Percentiles rank a stretch among this genome's conserved stretches.
Evolutionary conservation across 2,888 invertebrate genomes (phyloP).

Genomic region (Pycnomerus fuliginosus): DNA sequence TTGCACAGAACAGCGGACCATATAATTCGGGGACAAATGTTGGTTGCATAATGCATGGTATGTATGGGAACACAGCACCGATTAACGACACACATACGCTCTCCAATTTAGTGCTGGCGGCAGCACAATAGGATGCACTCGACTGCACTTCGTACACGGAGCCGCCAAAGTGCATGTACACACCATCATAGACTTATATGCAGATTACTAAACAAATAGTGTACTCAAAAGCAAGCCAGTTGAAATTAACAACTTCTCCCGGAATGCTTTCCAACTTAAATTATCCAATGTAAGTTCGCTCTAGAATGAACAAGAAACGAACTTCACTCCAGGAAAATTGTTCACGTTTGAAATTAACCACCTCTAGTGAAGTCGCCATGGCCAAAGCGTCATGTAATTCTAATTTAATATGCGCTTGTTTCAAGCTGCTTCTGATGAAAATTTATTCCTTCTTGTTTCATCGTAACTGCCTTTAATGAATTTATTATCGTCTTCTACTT

Average conservation of each 20-base stretch:
- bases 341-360: conserved; percentile 17
- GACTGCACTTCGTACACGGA: conserved; percentile 13
- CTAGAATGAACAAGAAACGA: conserved; percentile 6
- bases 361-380: conserved; percentile 15
- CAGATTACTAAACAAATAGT: conserved; percentile 18
- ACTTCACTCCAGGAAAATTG: conserved; percentile 6
- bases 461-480: no score
- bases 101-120: conserved; percentile 16
- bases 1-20: conserved; percentile 17
- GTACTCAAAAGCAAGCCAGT: conserved; percentile 14
- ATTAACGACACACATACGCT: conserved; percentile 21
- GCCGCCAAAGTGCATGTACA: conserved; percentile 12
- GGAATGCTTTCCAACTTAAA: conserved; percentile 20
- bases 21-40: conserved; percentile 28
- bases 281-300: conserved; percentile 15
- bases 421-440: no score
- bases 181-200: conserved; percentile 18
- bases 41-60: conserved; percentile 30
- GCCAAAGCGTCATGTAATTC: no score
- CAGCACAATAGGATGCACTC: conserved; percentile 15
- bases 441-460: no score
- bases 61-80: conserved; percentile 19
- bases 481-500: no score
- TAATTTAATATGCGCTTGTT: background rate
- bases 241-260: conserved; percentile 23